Evolutionary conservation across 2,888 invertebrate species (phyloP).

Genomic region (Oligia fasciuncula): DNA sequence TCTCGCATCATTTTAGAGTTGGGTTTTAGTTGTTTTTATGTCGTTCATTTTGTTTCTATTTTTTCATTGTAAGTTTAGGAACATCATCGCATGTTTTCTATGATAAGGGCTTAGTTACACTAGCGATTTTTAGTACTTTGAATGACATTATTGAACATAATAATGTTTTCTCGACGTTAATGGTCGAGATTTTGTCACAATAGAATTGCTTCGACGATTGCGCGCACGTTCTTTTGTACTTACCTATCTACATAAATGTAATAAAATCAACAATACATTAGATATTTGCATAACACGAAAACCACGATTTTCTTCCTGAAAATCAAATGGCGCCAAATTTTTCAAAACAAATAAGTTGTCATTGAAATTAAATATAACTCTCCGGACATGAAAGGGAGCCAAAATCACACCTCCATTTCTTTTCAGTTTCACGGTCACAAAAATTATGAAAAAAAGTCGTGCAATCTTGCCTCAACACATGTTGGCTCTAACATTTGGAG

Average conservation of each 20-base stretch:
- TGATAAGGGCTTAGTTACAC: neutral
- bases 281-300: neutral
- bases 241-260: no score
- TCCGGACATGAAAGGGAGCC: conserved; percentile 19
- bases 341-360: conserved; percentile 19
- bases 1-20: neutral
- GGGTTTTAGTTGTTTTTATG: neutral
- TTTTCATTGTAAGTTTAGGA: neutral
- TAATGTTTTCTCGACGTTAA: conserved; percentile 7
- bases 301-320: neutral
- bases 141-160: conserved; percentile 4
- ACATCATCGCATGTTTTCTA: neutral
- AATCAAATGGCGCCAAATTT: conserved; percentile 27
- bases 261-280: neutral
- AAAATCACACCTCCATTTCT: conserved; percentile 39
- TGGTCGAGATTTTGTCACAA: conserved; percentile 10
- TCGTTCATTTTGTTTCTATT: neutral
- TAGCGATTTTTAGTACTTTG: neutral
- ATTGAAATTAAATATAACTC: conserved; percentile 23
- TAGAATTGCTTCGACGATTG: conserved; percentile 29
- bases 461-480: neutral
- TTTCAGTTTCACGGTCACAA: conserved; percentile 11
- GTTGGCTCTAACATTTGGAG: conserved; percentile 1
- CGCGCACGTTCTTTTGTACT: neutral
- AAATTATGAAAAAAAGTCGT: conserved; percentile 2